Evolutionary conservation across 2,797 vertebrate genomes (phyloP).

Genomic region (Siniperca undulata): DNA sequence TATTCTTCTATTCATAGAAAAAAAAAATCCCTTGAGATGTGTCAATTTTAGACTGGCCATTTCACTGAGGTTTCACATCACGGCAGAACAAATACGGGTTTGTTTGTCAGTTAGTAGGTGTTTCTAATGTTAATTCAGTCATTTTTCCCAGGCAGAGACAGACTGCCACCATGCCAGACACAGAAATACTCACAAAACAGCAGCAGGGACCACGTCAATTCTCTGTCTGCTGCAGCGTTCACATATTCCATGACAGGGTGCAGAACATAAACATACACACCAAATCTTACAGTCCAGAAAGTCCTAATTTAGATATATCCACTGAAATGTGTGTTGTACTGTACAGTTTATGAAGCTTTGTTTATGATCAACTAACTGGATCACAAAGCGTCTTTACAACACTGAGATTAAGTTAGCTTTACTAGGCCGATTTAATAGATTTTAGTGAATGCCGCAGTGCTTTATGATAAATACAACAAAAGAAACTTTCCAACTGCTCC

Average conservation of each 20-base stretch:
- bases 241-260: constrained; percentile 47
- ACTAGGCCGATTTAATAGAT: constrained; percentile 46
- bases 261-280: constrained; percentile 33
- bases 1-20: constrained; percentile 61
- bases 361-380: constrained; percentile 25
- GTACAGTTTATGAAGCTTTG: constrained; percentile 15
- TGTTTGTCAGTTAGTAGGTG: constrained; percentile 45
- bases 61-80: constrained; percentile 36
- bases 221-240: constrained; percentile 22
- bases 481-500: constrained; percentile 50
- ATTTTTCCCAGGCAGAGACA: constrained; percentile 34
- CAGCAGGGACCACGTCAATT: constrained; percentile 26
- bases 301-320: constrained; percentile 10
- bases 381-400: constrained; percentile 49
- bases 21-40: constrained; percentile 51
- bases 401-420: constrained; percentile 47
- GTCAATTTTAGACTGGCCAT: constrained; percentile 49
- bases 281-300: constrained; percentile 1
- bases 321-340: constrained; percentile 10
- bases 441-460: constrained; percentile 30
- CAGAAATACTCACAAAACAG: constrained; percentile 31
- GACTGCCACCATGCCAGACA: constrained; percentile 38
- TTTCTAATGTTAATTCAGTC: constrained; percentile 25
- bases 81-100: constrained; percentile 30
- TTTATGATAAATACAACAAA: constrained; percentile 53